Base-by-base conservation (phyloP, 2,888 invertebrate species). In the Agonopterix heracliana region DNA sequence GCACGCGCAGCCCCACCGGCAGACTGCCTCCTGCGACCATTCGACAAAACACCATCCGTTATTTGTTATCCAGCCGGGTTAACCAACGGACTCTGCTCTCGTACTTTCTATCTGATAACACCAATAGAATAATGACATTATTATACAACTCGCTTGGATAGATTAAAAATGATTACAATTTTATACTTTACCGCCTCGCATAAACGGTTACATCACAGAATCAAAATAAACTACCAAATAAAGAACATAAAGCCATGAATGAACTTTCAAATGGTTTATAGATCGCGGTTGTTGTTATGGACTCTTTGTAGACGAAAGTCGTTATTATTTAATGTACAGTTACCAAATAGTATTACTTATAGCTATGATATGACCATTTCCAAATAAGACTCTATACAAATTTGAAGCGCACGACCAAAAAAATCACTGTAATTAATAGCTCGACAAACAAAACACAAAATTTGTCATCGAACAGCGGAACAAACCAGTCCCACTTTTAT, bases 41-140 rank as follows among this genome's bases (percentile, higher is more conserved):
- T 41, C 12, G 12, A 41, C 41, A 41, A 41, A 41, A 41, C 12
- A 13, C 41, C 12, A 41, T 12, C 41, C 41, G 41, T 41, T 66
- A 68, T 71, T 70, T 65, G 66, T 67, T 68, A 68, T 65, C 66
- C 62, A 66, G 64, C 62, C 67, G 49, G 51, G 57, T 69, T 64
- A 65, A 70, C 66, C 64, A 34, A 38, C 41, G 34, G 41, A 46
- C 12, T 9, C 60, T 58, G 65, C 57, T 62, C 66, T 62, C 62
- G 65, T 69, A 81, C 84, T 86, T 86, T 86, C 84, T 77, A 85
- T 84, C 83, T 70, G 82, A 85, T 85, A 85, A 71, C 61, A 57
- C 52, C 58, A 52, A 55, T 45, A 53, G 10, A 59, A 53, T 54
- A 60, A 64, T 61, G 55, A 60, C 67, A 68, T 65, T 66, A 76